Evolutionary conservation across 2,888 invertebrate species (phyloP).

Genomic region (Cantharis lateralis): DNA sequence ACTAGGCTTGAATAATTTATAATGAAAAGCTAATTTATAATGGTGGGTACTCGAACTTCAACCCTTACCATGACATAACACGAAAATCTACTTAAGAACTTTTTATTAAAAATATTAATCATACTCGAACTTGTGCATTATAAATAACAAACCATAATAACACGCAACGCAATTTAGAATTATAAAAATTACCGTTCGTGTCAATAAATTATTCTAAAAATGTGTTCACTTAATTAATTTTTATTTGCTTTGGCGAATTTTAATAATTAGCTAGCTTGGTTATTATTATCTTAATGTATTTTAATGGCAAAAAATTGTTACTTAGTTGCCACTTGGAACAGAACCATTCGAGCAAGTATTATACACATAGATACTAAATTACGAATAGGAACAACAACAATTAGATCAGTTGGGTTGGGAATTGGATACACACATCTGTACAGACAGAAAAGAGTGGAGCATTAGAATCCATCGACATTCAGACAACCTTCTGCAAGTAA

Average conservation of each 20-base stretch:
- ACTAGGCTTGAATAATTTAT: not conserved
- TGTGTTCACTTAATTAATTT: not conserved
- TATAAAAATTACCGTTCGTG: not conserved
- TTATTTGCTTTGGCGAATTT: not conserved
- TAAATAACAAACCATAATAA: conserved; percentile 3
- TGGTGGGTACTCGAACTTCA: not conserved
- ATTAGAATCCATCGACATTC: not conserved
- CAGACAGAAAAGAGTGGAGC: not conserved
- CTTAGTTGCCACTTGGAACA: not conserved
- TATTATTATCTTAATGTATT: not conserved
- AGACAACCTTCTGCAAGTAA: not conserved
- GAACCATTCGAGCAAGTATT: not conserved
- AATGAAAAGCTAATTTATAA: not conserved
- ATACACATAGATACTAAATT: no score
- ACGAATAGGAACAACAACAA: no score
- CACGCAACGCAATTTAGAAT: not conserved
- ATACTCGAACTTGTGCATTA: not conserved
- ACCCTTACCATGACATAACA: conserved; percentile 4
- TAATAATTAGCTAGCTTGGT: not conserved
- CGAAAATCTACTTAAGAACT: conserved; percentile 16
- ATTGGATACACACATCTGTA: not conserved
- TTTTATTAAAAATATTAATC: conserved; percentile 6
- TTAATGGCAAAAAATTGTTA: not conserved
- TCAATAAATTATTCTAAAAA: conserved; percentile 1
- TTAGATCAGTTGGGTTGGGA: no score